Percentiles rank a stretch among this genome's conserved stretches.
These are phyloP conservation scores for Epizoanthus illoricatus DNA, from an alignment of 92 coral and sea anemone species.

Conservation along the genomic window DNA sequence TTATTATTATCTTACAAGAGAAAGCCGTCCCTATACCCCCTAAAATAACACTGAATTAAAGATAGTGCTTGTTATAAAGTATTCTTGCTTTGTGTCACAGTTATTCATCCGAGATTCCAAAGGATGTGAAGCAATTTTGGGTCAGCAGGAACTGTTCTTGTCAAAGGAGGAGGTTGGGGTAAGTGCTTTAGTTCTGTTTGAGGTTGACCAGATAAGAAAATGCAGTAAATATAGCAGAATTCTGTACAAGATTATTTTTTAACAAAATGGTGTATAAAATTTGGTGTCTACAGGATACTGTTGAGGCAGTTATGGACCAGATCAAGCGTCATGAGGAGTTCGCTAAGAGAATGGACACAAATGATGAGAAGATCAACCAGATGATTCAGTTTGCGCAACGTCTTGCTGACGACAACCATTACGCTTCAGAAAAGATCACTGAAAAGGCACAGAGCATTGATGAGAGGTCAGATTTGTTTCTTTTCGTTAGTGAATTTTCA, in stretches of 20 bases:
- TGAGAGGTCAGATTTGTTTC: constrained; percentile 65
- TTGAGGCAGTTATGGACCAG: constrained; percentile 91
- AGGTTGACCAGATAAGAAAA: not conserved
- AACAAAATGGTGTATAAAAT: not conserved
- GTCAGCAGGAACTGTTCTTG: constrained; percentile 93
- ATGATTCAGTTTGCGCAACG: constrained; percentile 94
- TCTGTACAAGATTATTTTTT: not conserved
- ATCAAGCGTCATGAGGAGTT: constrained; percentile 98
- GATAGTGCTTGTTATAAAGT: no score
- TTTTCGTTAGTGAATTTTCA: not conserved
- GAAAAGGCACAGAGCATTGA: constrained; percentile 96
- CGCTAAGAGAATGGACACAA: constrained; percentile 87
- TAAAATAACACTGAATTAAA: no score
- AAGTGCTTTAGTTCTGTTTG: constrained; percentile 34
- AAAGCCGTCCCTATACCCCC: no score
- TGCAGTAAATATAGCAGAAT: not conserved
- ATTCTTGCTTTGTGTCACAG: constrained; percentile 33
- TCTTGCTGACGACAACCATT: constrained; percentile 87
- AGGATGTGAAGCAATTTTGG: constrained; percentile 93
- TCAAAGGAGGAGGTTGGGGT: constrained; percentile 97
- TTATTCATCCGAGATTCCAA: constrained; percentile 95
- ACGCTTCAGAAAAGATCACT: constrained; percentile 90
- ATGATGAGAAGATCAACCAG: constrained; percentile 94
- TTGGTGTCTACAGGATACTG: constrained; percentile 71
- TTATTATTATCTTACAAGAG: no score